Conservation (phyloP, 2,113 vertebrate genomes). For the Nestor notabilis region DNA sequence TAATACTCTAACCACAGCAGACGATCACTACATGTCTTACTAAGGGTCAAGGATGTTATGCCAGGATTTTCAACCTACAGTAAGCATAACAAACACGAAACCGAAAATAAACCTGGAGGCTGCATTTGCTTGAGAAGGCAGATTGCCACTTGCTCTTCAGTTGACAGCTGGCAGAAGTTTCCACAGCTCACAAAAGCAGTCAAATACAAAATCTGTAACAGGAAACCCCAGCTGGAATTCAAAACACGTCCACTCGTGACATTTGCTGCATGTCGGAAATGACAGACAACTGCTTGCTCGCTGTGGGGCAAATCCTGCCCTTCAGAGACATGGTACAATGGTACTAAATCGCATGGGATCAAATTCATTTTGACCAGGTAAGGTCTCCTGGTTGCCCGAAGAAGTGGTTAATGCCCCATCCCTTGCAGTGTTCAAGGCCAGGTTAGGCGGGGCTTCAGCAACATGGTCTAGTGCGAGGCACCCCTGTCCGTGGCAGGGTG, state of each 20-base stretch:
- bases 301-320: background rate
- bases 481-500: background rate
- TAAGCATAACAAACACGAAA: background rate
- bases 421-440: background rate
- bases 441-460: background rate
- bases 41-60: slow-evolving; percentile 19
- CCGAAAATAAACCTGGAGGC: slow-evolving; percentile 46
- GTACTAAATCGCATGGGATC: accelerated
- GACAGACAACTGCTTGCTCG: background rate
- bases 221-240: slow-evolving; percentile 20
- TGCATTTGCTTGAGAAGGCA: slow-evolving; percentile 36
- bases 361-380: background rate
- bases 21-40: background rate
- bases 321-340: background rate
- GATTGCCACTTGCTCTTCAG: slow-evolving; percentile 31
- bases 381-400: background rate
- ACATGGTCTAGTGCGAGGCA: background rate
- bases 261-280: background rate
- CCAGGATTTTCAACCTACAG: background rate
- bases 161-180: slow-evolving; percentile 67
- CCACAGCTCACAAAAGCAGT: slow-evolving; percentile 15
- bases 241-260: background rate
- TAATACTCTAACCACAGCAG: background rate
- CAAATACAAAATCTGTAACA: slow-evolving; percentile 4
- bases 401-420: background rate